A percentile compares a stretch with the other conserved stretches of the same genome.
These are phyloP conservation scores for Xanthorhoe designata DNA, from an alignment of 2,888 invertebrate species.

Conservation along the genomic window DNA sequence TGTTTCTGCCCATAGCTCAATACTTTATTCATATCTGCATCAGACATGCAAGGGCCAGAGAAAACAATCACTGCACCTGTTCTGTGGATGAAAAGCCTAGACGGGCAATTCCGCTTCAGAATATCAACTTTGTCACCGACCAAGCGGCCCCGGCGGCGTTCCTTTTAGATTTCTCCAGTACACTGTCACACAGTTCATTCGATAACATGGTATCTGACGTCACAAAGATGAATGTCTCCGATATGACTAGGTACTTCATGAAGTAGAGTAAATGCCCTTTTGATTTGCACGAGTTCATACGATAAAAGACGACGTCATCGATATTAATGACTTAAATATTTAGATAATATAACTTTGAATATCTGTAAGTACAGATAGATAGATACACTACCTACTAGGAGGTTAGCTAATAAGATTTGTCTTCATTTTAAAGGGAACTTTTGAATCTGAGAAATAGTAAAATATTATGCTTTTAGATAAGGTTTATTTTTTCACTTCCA, in stretches of 20 bases:
- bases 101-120: constrained; percentile 42
- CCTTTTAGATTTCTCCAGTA: constrained; percentile 18
- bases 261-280: constrained; percentile 1
- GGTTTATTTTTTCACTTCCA: no score
- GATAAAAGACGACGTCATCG: neutral
- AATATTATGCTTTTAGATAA: no score
- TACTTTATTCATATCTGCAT: constrained; percentile 1
- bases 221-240: constrained; percentile 51
- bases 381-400: no score
- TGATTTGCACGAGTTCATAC: neutral
- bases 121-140: constrained; percentile 32
- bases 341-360: no score
- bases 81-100: constrained; percentile 20
- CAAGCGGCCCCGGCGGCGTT: constrained; percentile 28
- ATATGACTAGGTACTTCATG: constrained; percentile 18
- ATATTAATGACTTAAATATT: neutral
- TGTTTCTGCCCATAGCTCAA: neutral
- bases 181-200: constrained; percentile 33
- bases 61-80: neutral
- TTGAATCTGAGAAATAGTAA: no score
- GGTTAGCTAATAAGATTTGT: no score
- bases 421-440: no score
- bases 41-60: constrained; percentile 23
- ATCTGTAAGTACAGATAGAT: no score
- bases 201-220: constrained; percentile 55